Conservation (phyloP, 2,113 vertebrate genomes). For the Monopterus albus region DNA sequence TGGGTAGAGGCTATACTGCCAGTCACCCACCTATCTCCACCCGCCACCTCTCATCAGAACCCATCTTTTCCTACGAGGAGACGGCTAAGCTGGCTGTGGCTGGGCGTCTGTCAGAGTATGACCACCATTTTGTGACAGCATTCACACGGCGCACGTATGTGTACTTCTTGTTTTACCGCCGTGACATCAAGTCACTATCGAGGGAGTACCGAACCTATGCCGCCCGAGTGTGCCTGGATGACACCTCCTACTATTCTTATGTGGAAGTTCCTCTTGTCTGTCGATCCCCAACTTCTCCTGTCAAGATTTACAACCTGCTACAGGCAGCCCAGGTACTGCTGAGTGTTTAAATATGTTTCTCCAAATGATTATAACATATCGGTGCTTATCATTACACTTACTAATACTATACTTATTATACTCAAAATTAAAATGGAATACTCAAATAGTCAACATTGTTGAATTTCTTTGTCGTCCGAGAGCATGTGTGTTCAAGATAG, state of each 20-base stretch:
- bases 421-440: too few species aligned
- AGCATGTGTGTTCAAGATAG: neutral
- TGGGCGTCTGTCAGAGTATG: conserved; percentile 93
- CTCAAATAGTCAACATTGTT: too few species aligned
- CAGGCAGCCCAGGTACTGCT: conserved; percentile 86
- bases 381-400: neutral
- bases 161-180: conserved; percentile 94
- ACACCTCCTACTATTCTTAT: conserved; percentile 95
- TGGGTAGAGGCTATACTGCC: conserved; percentile 94
- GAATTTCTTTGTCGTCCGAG: neutral
- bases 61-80: conserved; percentile 95
- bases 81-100: conserved; percentile 93
- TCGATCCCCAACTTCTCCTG: conserved; percentile 43
- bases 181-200: conserved; percentile 89
- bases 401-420: too few species aligned
- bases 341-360: neutral
- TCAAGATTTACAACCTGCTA: conserved; percentile 85
- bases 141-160: conserved; percentile 85
- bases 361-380: neutral
- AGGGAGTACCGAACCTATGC: conserved; percentile 93
- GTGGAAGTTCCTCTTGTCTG: conserved; percentile 94
- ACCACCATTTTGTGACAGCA: conserved; percentile 93
- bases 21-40: conserved; percentile 96
- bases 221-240: conserved; percentile 91
- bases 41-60: conserved; percentile 88